Conservation (phyloP, 2,113 vertebrate species). For the Pelodiscus sinensis region DNA sequence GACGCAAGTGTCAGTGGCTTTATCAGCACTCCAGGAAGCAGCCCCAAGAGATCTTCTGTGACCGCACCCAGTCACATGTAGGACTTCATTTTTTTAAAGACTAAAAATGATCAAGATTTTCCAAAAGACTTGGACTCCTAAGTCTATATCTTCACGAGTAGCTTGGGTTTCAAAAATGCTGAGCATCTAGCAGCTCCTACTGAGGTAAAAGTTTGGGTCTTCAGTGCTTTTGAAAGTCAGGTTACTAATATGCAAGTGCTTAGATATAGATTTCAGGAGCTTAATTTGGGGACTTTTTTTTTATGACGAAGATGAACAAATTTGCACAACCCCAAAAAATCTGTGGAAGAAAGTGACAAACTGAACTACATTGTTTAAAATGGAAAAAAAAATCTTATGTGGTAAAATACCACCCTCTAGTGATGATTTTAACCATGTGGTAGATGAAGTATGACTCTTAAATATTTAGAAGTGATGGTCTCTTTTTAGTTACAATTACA, state of each 20-base stretch:
- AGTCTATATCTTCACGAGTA: conserved; percentile 17
- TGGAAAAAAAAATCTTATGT: not conserved
- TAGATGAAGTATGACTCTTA: not conserved
- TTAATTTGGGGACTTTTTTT: not conserved
- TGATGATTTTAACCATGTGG: not conserved
- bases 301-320: not conserved
- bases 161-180: not conserved
- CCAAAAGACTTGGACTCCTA: not conserved
- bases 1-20: no score
- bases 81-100: conserved; percentile 36
- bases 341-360: not conserved
- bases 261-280: not conserved
- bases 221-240: not conserved
- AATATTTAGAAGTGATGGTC: not conserved
- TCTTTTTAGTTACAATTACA: not conserved
- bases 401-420: conserved; percentile 7
- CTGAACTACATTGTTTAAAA: not conserved
- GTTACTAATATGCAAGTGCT: not conserved
- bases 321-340: not conserved
- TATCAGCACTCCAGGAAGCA: no score
- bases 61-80: accelerated
- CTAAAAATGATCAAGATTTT: conserved; percentile 49
- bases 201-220: not conserved
- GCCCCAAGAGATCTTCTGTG: no score
- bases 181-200: conserved; percentile 20